Conservation (phyloP, 1,140 invertebrate species). For the Agrilus planipennis region DNA sequence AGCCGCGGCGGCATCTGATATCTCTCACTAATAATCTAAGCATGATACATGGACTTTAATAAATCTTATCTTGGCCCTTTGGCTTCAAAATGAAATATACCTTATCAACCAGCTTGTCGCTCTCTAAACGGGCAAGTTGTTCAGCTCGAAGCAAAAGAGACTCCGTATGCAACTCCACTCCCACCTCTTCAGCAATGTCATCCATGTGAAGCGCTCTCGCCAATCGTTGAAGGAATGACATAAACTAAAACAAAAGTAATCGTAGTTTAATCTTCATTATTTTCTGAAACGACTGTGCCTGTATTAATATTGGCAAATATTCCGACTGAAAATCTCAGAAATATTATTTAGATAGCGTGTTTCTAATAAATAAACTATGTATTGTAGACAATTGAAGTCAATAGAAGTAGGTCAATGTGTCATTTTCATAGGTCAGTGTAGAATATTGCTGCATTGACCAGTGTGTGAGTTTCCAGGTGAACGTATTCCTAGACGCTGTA, state of each 20-base stretch:
- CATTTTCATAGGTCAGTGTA: no score
- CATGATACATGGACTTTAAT: constrained; percentile 16
- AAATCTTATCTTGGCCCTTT: background rate
- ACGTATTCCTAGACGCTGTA: no score
- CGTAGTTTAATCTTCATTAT: no score
- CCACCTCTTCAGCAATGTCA: constrained; percentile 63
- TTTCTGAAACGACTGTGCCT: no score
- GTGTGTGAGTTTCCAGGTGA: no score
- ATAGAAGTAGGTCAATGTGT: no score
- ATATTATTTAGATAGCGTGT: no score
- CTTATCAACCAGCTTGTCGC: constrained; percentile 65
- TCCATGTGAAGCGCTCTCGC: constrained; percentile 62
- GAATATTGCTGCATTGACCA: no score
- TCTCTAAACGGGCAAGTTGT: constrained; percentile 61
- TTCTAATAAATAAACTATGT: no score
- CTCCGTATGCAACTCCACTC: constrained; percentile 67
- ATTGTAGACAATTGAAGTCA: no score
- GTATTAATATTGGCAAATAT: no score
- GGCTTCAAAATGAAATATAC: constrained; percentile 33
- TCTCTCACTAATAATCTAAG: constrained; percentile 51
- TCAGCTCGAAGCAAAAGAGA: constrained; percentile 63
- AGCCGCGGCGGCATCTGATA: constrained; percentile 56
- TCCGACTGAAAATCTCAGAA: no score
- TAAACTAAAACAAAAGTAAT: constrained; percentile 48
- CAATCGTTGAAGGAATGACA: constrained; percentile 59